These are phyloP conservation scores for Falcaria lacertinaria DNA, from an alignment of 2,888 invertebrate species.

Conservation along the genomic window DNA sequence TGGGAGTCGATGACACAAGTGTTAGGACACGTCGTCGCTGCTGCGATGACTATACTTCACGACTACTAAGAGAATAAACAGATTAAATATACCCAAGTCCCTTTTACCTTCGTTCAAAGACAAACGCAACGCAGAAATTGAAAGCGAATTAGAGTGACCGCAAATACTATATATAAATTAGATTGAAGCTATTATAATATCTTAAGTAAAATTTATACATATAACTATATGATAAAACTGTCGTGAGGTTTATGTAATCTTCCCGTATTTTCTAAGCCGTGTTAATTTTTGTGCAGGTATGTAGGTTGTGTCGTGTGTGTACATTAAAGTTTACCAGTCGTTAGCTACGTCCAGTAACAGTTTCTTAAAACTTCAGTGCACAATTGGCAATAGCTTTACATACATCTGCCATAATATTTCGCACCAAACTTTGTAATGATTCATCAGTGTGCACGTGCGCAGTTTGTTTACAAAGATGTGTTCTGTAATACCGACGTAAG, in stretches of 20 bases:
- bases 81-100: constrained; percentile 4
- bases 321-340: not conserved
- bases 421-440: constrained; percentile 40
- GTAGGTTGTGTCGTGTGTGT: too few relatives aligned
- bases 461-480: constrained; percentile 65
- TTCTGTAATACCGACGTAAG: constrained; percentile 56
- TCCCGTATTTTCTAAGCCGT: too few relatives aligned
- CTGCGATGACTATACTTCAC: constrained; percentile 27
- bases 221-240: too few relatives aligned
- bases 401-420: constrained; percentile 41
- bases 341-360: not conserved
- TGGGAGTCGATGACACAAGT: constrained; percentile 42
- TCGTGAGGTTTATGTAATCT: too few relatives aligned
- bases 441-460: constrained; percentile 56
- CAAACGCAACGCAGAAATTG: too few relatives aligned
- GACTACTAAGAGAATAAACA: constrained; percentile 15
- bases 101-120: not conserved
- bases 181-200: too few relatives aligned
- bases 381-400: constrained; percentile 28
- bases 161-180: too few relatives aligned
- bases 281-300: too few relatives aligned
- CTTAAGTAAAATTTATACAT: too few relatives aligned
- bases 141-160: too few relatives aligned
- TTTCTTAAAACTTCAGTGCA: not conserved
- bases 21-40: constrained; percentile 32